Conservation (phyloP, 1,140 invertebrate genomes). For the Heliconius nattereri region DNA sequence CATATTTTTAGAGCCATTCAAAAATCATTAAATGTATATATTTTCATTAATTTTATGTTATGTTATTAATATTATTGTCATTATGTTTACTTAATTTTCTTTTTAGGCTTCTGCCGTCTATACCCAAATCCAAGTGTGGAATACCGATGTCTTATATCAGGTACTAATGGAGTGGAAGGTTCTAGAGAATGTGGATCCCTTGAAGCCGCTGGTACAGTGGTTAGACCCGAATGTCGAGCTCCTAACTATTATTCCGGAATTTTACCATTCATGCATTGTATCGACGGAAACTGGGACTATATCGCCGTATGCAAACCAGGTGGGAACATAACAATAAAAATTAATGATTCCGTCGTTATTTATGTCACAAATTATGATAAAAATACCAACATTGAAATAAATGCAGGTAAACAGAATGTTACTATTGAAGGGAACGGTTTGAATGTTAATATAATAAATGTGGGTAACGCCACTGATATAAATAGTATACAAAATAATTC, state of each 20-base stretch:
- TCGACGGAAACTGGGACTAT: conserved; percentile 68
- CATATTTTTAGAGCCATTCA: too few relatives aligned
- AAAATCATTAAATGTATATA: too few relatives aligned
- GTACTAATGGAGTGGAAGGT: conserved; percentile 28
- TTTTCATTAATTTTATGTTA: too few relatives aligned
- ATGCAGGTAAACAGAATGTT: conserved; percentile 15
- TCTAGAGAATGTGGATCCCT: conserved; percentile 43
- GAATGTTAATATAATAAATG: conserved; percentile 5
- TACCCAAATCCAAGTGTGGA: conserved; percentile 47
- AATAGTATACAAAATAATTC: not conserved
- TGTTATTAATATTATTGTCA: too few relatives aligned
- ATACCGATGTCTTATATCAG: conserved; percentile 50
- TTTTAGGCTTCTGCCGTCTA: conserved; percentile 51
- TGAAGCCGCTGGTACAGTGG: conserved; percentile 50
- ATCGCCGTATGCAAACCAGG: conserved; percentile 57
- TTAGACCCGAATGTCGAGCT: conserved; percentile 45
- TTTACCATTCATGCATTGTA: conserved; percentile 56
- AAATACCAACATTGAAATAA: conserved; percentile 21
- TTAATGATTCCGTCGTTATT: conserved; percentile 35
- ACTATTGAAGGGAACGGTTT: conserved; percentile 13
- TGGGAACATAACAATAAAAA: conserved; percentile 47
- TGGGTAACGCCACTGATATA: not conserved
- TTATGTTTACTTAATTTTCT: not conserved
- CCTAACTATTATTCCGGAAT: conserved; percentile 48
- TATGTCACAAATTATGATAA: conserved; percentile 33